Evolutionary conservation across 2,888 invertebrate species (phyloP).

Genomic region (Fabriciana adippe): DNA sequence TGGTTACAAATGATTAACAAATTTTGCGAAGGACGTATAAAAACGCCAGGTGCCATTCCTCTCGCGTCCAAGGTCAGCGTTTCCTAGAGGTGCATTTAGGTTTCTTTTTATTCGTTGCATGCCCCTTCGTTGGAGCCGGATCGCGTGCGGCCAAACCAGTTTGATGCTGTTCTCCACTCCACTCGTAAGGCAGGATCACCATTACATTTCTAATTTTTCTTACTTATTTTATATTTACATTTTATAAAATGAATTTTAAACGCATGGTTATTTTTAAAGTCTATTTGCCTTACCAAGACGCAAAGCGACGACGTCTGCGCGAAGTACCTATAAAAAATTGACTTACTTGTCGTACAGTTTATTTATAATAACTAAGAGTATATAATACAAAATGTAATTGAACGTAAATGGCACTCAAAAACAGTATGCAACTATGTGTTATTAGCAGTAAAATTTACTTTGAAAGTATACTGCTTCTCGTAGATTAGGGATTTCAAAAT

Average conservation of each 20-base stretch:
- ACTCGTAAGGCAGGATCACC: conserved; percentile 64
- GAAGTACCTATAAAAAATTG: no score
- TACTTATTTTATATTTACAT: conserved; percentile 15
- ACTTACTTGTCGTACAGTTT: background rate
- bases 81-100: conserved; percentile 82
- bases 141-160: conserved; percentile 80
- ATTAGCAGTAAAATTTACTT: no score
- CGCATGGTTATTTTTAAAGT: background rate
- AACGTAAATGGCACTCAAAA: no score
- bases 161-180: conserved; percentile 69
- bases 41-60: conserved; percentile 80
- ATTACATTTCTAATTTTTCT: conserved; percentile 60
- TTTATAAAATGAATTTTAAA: background rate
- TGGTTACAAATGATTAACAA: conserved; percentile 71
- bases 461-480: no score
- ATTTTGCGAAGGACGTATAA: conserved; percentile 76
- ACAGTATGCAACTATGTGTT: no score
- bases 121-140: conserved; percentile 70
- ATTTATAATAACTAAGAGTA: background rate
- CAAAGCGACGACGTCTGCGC: no score
- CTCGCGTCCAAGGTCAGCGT: conserved; percentile 78
- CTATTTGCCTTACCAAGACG: no score
- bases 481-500: no score
- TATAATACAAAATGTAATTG: no score
- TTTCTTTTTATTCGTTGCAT: conserved; percentile 80